A percentile compares a stretch with the other conserved stretches of the same genome.
Evolutionary conservation across 2,888 invertebrate species (phyloP).

Genomic region (Mesorhabditis belari): DNA sequence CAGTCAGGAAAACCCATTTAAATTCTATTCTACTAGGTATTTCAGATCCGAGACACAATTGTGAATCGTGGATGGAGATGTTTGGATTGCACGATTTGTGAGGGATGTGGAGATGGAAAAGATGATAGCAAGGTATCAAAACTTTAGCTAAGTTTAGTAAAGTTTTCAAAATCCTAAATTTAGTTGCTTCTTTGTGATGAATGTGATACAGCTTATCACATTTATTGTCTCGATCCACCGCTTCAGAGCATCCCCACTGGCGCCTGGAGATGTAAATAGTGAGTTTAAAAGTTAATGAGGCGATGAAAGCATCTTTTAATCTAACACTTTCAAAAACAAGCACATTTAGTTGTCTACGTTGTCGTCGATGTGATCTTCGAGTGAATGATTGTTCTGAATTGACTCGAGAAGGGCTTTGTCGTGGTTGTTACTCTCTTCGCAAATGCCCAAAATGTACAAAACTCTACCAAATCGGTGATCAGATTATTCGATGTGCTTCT

Average conservation of each 20-base stretch:
- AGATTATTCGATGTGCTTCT: constrained; percentile 86
- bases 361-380: constrained; percentile 40
- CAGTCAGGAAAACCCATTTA: neutral
- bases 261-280: constrained; percentile 95
- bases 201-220: constrained; percentile 98
- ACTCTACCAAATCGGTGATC: constrained; percentile 79
- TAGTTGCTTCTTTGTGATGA: constrained; percentile 95
- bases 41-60: constrained; percentile 79
- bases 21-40: neutral
- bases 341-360: constrained; percentile 49
- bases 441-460: constrained; percentile 79
- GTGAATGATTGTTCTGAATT: constrained; percentile 36
- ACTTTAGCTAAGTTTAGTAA: too few relatives aligned
- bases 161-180: too few relatives aligned
- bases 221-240: constrained; percentile 93
- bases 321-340: too few relatives aligned
- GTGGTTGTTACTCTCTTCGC: constrained; percentile 82
- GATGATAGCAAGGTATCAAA: constrained; percentile 74
- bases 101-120: constrained; percentile 91
- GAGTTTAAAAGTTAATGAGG: constrained; percentile 15
- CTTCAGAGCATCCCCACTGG: constrained; percentile 85
- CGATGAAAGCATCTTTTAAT: too few relatives aligned
- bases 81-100: constrained; percentile 96
- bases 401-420: constrained; percentile 66
- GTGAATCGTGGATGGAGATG: constrained; percentile 93